A percentile compares a stretch with the other conserved stretches of the same genome.
Evolutionary conservation across 2,113 vertebrate species (phyloP).

Genomic region (Emydura subglobosa): DNA sequence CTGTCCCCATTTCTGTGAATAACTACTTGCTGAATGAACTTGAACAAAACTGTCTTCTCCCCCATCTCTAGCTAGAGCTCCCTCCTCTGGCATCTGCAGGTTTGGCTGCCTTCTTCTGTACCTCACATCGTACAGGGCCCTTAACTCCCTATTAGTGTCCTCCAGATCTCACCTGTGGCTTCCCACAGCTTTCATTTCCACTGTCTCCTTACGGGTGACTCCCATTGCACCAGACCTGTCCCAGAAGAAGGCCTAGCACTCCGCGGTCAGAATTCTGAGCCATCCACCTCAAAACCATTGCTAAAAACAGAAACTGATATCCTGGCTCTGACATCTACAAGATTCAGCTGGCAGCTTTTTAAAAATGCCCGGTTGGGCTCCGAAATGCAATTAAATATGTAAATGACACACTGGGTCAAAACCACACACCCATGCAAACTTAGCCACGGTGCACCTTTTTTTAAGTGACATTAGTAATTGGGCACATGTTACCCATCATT

Average conservation of each 20-base stretch:
- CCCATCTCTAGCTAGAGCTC: not conserved
- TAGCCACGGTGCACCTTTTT: constrained; percentile 60
- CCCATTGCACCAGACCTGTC: not conserved
- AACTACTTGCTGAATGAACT: not conserved
- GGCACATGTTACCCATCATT: constrained; percentile 34
- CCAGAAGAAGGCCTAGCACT: not conserved
- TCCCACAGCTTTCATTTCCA: not conserved
- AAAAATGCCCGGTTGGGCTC: constrained; percentile 29
- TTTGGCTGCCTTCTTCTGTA: not conserved
- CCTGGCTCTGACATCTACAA: not conserved
- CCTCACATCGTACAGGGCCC: not conserved
- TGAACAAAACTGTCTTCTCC: not conserved
- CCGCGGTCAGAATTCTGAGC: not conserved
- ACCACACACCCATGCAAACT: constrained; percentile 66
- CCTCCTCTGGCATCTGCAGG: not conserved
- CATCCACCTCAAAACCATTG: not conserved
- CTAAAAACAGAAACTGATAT: not conserved
- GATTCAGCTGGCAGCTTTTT: constrained; percentile 28
- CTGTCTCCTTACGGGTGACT: not conserved
- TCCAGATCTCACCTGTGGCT: not conserved
- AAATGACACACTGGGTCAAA: constrained; percentile 67
- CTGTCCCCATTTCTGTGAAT: not conserved
- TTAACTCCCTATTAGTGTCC: not conserved
- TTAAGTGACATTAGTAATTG: constrained; percentile 59
- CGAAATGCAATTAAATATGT: constrained; percentile 62